A percentile compares a stretch with the other conserved stretches of the same genome.
Conservation (phyloP, 2,888 invertebrate genomes). For the Seira musarum region DNA sequence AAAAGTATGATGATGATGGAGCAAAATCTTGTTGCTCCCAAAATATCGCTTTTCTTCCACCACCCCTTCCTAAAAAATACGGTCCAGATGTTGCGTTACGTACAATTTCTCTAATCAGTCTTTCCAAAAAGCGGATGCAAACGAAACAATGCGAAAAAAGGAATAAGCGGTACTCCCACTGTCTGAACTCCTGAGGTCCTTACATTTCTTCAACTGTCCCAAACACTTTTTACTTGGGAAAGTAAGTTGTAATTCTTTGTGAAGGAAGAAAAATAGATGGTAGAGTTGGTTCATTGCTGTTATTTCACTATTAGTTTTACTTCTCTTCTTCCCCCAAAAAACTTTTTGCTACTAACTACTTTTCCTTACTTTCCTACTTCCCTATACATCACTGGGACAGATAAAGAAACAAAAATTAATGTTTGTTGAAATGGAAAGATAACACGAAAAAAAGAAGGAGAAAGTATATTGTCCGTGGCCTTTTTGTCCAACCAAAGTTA, state of each 20-base stretch:
- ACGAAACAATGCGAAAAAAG: too few relatives aligned
- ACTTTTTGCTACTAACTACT: slow-evolving; percentile 2
- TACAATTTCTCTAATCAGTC: too few relatives aligned
- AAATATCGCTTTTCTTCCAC: too few relatives aligned
- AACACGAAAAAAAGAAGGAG: neutral
- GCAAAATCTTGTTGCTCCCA: too few relatives aligned
- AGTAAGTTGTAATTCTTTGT: slow-evolving; percentile 44
- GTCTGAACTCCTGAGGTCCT: slow-evolving; percentile 22
- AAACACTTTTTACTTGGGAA: slow-evolving; percentile 29
- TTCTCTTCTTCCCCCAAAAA: slow-evolving; percentile 5
- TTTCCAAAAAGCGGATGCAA: too few relatives aligned
- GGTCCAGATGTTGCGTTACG: too few relatives aligned
- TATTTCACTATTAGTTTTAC: slow-evolving; percentile 6
- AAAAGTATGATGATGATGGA: too few relatives aligned
- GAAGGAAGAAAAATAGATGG: too few relatives aligned
- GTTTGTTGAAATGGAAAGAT: slow-evolving; percentile 26
- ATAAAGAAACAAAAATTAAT: slow-evolving; percentile 29
- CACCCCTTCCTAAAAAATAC: too few relatives aligned
- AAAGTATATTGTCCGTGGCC: too few relatives aligned
- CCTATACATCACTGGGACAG: neutral
- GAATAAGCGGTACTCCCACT: slow-evolving; percentile 35
- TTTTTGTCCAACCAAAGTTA: too few relatives aligned
- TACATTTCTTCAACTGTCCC: slow-evolving; percentile 36
- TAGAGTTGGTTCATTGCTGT: slow-evolving; percentile 1
- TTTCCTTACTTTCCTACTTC: slow-evolving; percentile 10